These are phyloP conservation scores for Caenorhabditis virilis DNA, from an alignment of 2,888 invertebrate genomes.

Conservation along the genomic window DNA sequence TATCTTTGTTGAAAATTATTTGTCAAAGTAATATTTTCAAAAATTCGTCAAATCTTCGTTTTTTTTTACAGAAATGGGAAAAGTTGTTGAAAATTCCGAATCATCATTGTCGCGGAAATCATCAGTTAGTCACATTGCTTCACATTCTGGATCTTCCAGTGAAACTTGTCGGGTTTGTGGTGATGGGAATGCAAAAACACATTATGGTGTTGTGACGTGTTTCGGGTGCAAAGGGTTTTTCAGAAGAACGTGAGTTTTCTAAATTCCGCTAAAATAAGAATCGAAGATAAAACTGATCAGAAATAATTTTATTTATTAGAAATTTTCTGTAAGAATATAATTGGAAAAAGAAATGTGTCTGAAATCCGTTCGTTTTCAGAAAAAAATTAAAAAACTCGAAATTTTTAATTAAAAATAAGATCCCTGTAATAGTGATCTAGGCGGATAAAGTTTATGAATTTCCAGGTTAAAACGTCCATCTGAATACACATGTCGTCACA, in stretches of 20 bases:
- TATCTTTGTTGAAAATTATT: background rate
- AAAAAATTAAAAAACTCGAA: no score
- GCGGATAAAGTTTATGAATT: background rate
- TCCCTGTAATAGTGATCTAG: no score
- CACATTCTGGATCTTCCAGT: constrained; percentile 3
- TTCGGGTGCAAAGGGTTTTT: constrained; percentile 60
- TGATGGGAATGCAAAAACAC: constrained; percentile 66
- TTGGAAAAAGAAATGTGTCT: no score
- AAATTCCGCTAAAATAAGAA: no score
- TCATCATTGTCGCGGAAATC: constrained; percentile 28
- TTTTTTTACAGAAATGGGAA: constrained; percentile 37
- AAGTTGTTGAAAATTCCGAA: constrained; percentile 9
- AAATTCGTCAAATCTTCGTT: no score
- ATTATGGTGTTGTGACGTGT: constrained; percentile 67
- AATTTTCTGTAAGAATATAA: no score
- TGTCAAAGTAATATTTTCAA: constrained; percentile 4
- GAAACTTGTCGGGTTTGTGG: constrained; percentile 67
- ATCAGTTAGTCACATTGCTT: constrained; percentile 28
- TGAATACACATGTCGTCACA: constrained; percentile 66
- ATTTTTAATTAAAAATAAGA: no score
- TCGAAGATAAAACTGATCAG: no score
- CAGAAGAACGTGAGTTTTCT: constrained; percentile 48
- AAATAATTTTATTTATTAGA: background rate
- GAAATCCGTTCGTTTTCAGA: no score
- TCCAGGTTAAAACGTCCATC: constrained; percentile 62